Percentiles rank a stretch among this genome's conserved stretches.
Evolutionary conservation across 1,140 invertebrate species (phyloP).

Genomic region (Sycophaga agraensis): DNA sequence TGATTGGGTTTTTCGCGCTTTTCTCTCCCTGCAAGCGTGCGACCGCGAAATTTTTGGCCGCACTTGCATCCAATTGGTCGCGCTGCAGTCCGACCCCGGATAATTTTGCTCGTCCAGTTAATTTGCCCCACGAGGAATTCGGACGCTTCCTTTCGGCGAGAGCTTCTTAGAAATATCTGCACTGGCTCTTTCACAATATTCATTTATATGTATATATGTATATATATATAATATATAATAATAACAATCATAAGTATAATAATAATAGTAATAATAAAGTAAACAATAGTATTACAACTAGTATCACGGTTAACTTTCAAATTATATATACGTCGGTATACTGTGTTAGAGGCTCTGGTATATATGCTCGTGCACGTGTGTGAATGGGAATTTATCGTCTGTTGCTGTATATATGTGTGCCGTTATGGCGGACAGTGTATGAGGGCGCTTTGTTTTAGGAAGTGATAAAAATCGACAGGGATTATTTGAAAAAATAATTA

Average conservation of each 20-base stretch:
- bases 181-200: conserved; percentile 32
- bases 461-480: conserved; percentile 30
- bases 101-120: too few species aligned
- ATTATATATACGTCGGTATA: conserved; percentile 6
- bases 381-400: conserved; percentile 14
- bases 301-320: conserved; percentile 9
- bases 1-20: conserved; percentile 37
- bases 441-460: too few species aligned
- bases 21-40: too few species aligned
- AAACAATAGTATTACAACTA: conserved; percentile 17
- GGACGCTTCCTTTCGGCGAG: too few species aligned
- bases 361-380: conserved; percentile 29
- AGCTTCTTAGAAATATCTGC: conserved; percentile 55
- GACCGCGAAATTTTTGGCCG: conserved; percentile 27
- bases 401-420: conserved; percentile 16
- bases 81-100: neutral
- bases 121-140: too few species aligned
- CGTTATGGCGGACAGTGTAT: too few species aligned
- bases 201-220: conserved; percentile 1
- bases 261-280: conserved; percentile 19
- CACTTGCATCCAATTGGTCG: conserved; percentile 15
- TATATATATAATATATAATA: neutral
- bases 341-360: conserved; percentile 25
- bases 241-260: conserved; percentile 8
- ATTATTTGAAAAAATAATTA: conserved; percentile 34